Conservation (phyloP, 2,797 vertebrate genomes). For the Dromococcyx pavoninus region DNA sequence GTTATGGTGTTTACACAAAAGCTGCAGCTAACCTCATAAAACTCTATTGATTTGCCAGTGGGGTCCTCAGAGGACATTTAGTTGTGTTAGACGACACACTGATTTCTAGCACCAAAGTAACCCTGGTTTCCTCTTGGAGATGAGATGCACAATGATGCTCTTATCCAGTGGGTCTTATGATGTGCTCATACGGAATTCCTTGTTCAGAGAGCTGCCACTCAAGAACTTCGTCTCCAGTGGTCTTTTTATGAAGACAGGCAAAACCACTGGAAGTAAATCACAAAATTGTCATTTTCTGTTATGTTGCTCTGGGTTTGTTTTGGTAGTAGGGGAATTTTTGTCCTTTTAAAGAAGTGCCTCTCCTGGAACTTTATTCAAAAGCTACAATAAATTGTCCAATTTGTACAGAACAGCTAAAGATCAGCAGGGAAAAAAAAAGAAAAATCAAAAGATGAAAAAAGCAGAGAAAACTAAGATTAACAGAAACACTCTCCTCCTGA, state of each 20-base stretch:
- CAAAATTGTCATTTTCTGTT: background rate
- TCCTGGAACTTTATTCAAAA: background rate
- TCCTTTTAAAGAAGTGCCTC: background rate
- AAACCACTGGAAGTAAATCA: background rate
- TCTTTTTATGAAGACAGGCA: background rate
- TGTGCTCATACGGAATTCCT: background rate
- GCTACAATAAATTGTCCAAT: background rate
- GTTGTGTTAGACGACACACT: conserved; percentile 56
- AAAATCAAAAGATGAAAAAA: background rate
- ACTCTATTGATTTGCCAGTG: conserved; percentile 75
- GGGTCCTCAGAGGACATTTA: conserved; percentile 78
- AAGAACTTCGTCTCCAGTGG: background rate
- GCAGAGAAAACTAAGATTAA: background rate
- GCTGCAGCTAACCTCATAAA: conserved; percentile 79
- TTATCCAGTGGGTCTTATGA: conserved; percentile 45
- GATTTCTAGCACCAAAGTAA: conserved; percentile 58
- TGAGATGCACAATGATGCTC: background rate
- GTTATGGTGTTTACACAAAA: conserved; percentile 81
- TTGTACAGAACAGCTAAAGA: background rate
- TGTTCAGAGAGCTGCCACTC: background rate
- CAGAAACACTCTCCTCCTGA: background rate
- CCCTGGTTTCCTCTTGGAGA: conserved; percentile 44
- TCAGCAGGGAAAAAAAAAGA: background rate
- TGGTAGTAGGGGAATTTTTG: background rate
- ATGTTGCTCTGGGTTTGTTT: background rate